Evolutionary conservation across 2,888 invertebrate species (phyloP), one percentile per base, ranked within the genome.

Genomic region (Xanthorhoe spadicearia): DNA sequence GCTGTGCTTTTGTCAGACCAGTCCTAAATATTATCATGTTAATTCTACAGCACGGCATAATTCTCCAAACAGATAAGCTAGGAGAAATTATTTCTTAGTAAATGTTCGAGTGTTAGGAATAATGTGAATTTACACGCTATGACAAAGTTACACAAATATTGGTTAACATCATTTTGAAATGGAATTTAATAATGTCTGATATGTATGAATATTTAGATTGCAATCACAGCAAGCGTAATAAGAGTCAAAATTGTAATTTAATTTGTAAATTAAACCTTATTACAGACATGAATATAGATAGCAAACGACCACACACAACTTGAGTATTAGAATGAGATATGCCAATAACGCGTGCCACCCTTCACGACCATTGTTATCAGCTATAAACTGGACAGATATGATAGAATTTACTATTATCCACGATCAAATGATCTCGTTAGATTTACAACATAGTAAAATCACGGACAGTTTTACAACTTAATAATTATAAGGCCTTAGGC

Each of bases 381-480:
- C 64, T 73, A 76, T 74, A 78, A 77, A 75, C 71, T 55, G 63
- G 66, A 74, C 73, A 73, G 74, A 76, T 78, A 80, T 73, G n/a
- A 64, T 28, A 51, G 55, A 71, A 77, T 61, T 73, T 75, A 76
- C 75, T 75, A 76, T 69, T 70, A 61, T 78, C 66, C 56, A 28
- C 67, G 69, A 78, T 77, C 71, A 73, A 74, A 70, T 71, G 79
- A 81, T 78, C 67, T 73, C 75, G 76, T 79, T 75, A 66, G 61
- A 76, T 71, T 73, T 74, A 78, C 68, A 63, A 70, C 72, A 63
- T 71, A 81, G 77, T 82, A 79, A 81, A 82, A 77, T 75, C 72
- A 76, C 58, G 69, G 75, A 69, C 69, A 71, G 73, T 69, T 78
- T 80, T 83, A 83, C 83, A 80, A 79, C 82, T 86, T 82, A 82